phyloP scores from a whole-genome alignment of 2,888 invertebrate genomes.

The Papilio elwesi region DNA sequence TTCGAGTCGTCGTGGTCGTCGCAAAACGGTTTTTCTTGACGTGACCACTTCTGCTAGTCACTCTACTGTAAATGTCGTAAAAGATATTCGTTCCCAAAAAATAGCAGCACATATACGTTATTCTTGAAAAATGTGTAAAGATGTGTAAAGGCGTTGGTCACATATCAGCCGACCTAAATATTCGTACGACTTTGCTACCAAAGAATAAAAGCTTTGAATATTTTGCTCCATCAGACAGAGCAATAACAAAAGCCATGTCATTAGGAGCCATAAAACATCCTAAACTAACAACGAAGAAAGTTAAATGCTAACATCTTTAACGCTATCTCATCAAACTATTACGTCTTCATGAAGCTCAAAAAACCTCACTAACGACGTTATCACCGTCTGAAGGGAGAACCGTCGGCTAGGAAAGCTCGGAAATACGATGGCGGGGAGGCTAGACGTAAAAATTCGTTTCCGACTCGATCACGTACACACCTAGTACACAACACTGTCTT shows the following conservation, averaged over 20 bases:
- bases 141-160: too few relatives aligned
- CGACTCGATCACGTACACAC: slow-evolving; percentile 56
- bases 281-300: slow-evolving; percentile 38
- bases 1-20: too few relatives aligned
- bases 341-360: slow-evolving; percentile 61
- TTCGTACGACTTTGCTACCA: too few relatives aligned
- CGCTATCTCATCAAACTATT: slow-evolving; percentile 58
- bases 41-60: too few relatives aligned
- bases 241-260: slow-evolving; percentile 1
- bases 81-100: too few relatives aligned
- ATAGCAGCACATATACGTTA: too few relatives aligned
- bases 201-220: not conserved
- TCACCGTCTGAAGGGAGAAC: slow-evolving; percentile 68
- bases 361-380: slow-evolving; percentile 72
- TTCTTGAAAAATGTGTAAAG: too few relatives aligned
- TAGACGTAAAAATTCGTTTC: slow-evolving; percentile 79
- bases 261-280: slow-evolving; percentile 13
- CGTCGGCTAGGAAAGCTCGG: slow-evolving; percentile 69
- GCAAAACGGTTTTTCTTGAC: too few relatives aligned
- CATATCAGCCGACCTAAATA: too few relatives aligned
- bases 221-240: not conserved
- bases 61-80: too few relatives aligned
- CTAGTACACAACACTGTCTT: slow-evolving; percentile 48
- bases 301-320: slow-evolving; percentile 45
- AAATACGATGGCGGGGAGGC: slow-evolving; percentile 66